Evolutionary conservation across 1,140 invertebrate species (phyloP), one percentile per base, ranked within the genome.

Genomic region (Drosophila setifemur): DNA sequence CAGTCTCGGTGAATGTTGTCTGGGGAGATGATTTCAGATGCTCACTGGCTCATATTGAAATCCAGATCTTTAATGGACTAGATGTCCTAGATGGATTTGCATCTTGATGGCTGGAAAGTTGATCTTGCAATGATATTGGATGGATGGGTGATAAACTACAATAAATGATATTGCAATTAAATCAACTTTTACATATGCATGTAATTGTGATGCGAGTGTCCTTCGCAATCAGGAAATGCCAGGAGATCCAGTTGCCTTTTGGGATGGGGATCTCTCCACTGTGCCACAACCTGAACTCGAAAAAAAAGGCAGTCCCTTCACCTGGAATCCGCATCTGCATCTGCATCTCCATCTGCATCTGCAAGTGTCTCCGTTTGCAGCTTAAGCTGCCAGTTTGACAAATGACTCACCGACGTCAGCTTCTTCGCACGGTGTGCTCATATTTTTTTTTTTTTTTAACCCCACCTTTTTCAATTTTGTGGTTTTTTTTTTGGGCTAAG

Each of bases 391-490:
- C 48, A 55, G n/a, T 18, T 44, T 70, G 70, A 74, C 71, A 71
- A 75, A 81, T 79, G 76, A 79, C 58, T 76, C 75, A 76, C 42
- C n/a, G 39, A 21, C 1, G 33, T 23, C 12, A 60, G 69, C 19
- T 72, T 37, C 69, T 31, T 47, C 14, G 25, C 18, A 37, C 33
- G 8, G 33, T 16, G 12, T 18, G 14, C 14, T 37, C 33, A 37
- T 37, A 37, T 16, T 18, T 37, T 12, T 7, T 37, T 14, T 16
- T 37, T 16, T 16, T 18, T 37, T 12, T 7, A 14, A 37, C 33
- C 33, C 33, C 33, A 14, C 33, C 33, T 14, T 23, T 23, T 23
- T 5, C 21, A 23, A 23, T 23, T 23, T 31, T 6, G 5, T 11
- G 29, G 29, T 11, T n/a, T 31, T 2, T 11, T 9, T 1, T 31